A percentile compares a stretch with the other conserved stretches of the same genome.
These are phyloP conservation scores for Leptodactylus fuscus DNA, from an alignment of 2,113 vertebrate genomes.

Conservation along the genomic window DNA sequence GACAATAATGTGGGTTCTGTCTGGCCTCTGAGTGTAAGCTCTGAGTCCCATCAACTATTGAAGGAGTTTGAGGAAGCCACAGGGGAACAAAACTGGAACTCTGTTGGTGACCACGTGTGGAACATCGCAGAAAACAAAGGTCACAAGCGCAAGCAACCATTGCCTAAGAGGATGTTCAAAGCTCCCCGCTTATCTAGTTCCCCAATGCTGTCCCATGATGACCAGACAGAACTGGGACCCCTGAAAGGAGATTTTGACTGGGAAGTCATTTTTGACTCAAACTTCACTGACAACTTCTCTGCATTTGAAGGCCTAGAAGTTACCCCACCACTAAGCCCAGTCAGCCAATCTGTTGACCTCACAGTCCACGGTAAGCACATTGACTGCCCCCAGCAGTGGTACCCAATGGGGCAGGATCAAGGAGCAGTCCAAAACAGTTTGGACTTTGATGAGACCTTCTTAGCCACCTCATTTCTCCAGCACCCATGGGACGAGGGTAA, in stretches of 20 bases:
- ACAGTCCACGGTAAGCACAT: conserved; percentile 71
- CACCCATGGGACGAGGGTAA: conserved; percentile 86
- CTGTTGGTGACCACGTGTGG: conserved; percentile 73
- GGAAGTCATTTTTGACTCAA: conserved; percentile 88
- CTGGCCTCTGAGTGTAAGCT: conserved; percentile 69
- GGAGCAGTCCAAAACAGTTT: conserved; percentile 70
- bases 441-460: conserved; percentile 88
- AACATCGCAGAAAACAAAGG: conserved; percentile 66
- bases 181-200: conserved; percentile 73
- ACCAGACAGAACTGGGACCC: conserved; percentile 83
- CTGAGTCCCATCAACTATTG: conserved; percentile 84
- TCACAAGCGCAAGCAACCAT: conserved; percentile 80
- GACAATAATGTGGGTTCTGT: neutral
- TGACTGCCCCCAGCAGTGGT: conserved; percentile 72
- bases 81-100: conserved; percentile 73
- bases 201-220: conserved; percentile 81
- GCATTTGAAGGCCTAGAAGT: conserved; percentile 77
- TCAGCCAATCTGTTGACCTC: conserved; percentile 75
- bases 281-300: conserved; percentile 78
- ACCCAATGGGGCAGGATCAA: conserved; percentile 65
- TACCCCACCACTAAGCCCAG: conserved; percentile 77
- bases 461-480: conserved; percentile 89
- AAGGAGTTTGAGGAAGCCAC: conserved; percentile 86
- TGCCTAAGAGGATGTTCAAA: conserved; percentile 75
- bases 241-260: conserved; percentile 95